Base-by-base conservation (phyloP, 2,888 invertebrate genomes). In the Gymnocheta viridis region DNA sequence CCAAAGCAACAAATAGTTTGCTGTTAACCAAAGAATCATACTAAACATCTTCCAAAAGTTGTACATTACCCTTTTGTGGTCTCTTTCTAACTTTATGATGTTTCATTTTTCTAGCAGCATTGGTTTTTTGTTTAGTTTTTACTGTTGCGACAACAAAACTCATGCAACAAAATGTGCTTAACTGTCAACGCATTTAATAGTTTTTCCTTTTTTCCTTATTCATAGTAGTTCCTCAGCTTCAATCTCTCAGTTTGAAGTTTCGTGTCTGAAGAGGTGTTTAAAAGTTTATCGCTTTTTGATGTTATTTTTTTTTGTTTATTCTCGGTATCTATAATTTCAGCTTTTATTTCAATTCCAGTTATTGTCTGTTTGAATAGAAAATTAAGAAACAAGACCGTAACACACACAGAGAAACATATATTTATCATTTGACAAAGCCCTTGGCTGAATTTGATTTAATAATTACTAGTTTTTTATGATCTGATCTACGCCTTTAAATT, bases 101-200 rank as follows among this genome's bases (percentile, higher is more conserved):
- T 86, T 86, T 86, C 77, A 85, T 82, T 86, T 85, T 85, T 73
- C 70, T 60, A 62, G 47, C 70, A 44, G 19, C 41, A 38, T 49
- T n/a, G n/a, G n/a, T 7, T 76, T 66, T 69, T 14, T 12, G 12
- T 19, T 9, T 60, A 49, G 6, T 19, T 44, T 29, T 64, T 14
- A 54, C 19, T 24, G 49, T 29, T 66, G 29, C 22, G 41, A 32
- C 69, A 35, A 41, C 32, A 29, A 56, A 49, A 29, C 44, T 27
- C 74, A 56, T 72, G 60, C 72, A 67, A 72, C 76, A 80, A 76
- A 77, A 77, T 73, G 77, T 81, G 73, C 70, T 84, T 84, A 73
- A 84, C 81, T 84, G 84, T 84, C 84, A 84, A 84, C 84, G 81
- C 77, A 73, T 73, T 69, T 73, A 78, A 81, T 73, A 74, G 67